Evolutionary conservation across 2,797 vertebrate species (phyloP), one percentile per base, ranked within the genome.

Genomic region (Emydoidea blandingii): DNA sequence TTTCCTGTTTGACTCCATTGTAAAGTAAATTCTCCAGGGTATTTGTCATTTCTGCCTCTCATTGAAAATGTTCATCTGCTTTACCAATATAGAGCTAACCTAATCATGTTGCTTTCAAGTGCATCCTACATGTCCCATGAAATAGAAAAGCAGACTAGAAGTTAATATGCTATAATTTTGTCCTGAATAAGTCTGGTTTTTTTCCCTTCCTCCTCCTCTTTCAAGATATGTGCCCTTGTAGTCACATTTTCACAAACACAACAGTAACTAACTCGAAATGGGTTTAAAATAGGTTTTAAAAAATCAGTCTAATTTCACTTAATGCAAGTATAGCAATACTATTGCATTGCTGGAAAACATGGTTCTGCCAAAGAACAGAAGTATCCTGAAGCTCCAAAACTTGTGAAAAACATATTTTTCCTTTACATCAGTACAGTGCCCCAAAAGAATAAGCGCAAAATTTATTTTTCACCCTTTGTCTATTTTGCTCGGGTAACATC

Each of bases 31-130:
- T 92, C 0, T 1, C 88, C 80, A 86, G 83, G 56, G 91, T 72
- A 85, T 86, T 90, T 95, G 93, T 83, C 88, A 95, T 97, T 97
- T 91, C 83, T 94, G 83, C 49, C 50, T 50, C 83, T 96, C 18
- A 90, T 93, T 96, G 86, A 89, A 96, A 95, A 96, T 78, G 74
- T 44, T 97, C 23, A 91, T 96, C 93, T 94, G 57, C 91, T 97
- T 81, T 92, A 81, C 94, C 68, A 79, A 37, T 87, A 91, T 93
- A 62, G 90, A 97, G 88, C 80, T 92, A 81, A 93, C 97, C 94
- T 96, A 89, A 97, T 80, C 87, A 81, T 91, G 86, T 92, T 88
- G 91, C 94, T 98, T 97, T 97, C 92, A 95, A 95, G 92, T 86
- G 19, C 79, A 79, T 93, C 86, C 47, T 85, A 65, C 76, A 65